These are phyloP conservation scores for Sphyrna mokarran DNA, from an alignment of 2,113 vertebrate genomes.

Conservation along the genomic window DNA sequence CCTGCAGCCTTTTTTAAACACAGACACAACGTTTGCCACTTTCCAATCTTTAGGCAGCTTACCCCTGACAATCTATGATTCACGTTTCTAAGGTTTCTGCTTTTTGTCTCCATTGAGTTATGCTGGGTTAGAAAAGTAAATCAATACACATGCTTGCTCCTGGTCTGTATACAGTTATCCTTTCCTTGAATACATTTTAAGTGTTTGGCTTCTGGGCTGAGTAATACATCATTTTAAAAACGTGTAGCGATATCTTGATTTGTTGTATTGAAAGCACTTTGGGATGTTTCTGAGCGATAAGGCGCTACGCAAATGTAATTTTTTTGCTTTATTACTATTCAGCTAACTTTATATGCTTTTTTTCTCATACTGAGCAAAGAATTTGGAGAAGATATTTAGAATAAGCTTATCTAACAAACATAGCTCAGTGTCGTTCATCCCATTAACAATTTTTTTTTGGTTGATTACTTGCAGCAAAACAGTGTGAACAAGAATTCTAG, in stretches of 20 bases:
- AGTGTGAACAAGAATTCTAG: slow-evolving; percentile 56
- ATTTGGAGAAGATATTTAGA: background rate
- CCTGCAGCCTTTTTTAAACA: too few relatives aligned
- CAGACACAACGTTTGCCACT: too few relatives aligned
- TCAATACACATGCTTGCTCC: too few relatives aligned
- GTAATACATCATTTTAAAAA: too few relatives aligned
- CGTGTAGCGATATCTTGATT: background rate
- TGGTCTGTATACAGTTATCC: too few relatives aligned
- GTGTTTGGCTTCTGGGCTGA: background rate
- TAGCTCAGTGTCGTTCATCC: background rate
- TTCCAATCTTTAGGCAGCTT: too few relatives aligned
- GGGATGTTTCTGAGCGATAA: slow-evolving; percentile 10
- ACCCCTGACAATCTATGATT: too few relatives aligned
- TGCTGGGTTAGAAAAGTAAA: too few relatives aligned
- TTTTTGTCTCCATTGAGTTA: too few relatives aligned
- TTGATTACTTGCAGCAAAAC: slow-evolving; percentile 47
- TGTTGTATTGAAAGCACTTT: background rate
- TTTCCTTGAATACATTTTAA: background rate
- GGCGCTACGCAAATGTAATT: background rate
- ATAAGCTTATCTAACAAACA: background rate
- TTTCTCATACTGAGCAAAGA: background rate
- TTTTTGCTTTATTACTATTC: background rate
- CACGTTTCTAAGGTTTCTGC: too few relatives aligned
- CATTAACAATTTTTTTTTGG: background rate
- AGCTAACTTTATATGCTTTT: background rate